These are phyloP conservation scores for Monoplex corrugatus DNA, from an alignment of 2,888 invertebrate species.

Conservation along the genomic window DNA sequence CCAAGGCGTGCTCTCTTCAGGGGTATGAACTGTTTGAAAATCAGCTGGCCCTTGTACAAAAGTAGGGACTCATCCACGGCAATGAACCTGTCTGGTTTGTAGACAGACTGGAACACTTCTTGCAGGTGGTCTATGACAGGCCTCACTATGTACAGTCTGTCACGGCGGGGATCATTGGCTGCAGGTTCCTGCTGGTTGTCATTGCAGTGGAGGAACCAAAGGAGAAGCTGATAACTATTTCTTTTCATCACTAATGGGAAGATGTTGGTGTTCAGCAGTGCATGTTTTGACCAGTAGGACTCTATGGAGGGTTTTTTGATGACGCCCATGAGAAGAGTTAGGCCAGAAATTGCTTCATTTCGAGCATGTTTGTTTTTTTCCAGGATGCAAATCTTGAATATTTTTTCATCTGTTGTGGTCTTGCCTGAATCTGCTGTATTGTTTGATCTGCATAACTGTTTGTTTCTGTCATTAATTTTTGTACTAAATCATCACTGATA, in stretches of 20 bases:
- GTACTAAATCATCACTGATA: conserved; percentile 15
- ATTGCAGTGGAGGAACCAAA: conserved; percentile 57
- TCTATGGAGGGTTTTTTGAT: background rate
- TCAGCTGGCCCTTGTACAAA: conserved; percentile 40
- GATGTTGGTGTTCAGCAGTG: background rate
- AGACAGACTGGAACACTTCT: conserved; percentile 47
- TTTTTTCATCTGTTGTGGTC: background rate
- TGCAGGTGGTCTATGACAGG: conserved; percentile 52
- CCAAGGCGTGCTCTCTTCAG: conserved; percentile 41
- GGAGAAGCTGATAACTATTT: conserved; percentile 42
- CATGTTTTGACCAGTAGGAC: background rate
- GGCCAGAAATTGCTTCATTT: conserved; percentile 44
- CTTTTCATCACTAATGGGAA: background rate
- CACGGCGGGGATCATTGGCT: conserved; percentile 41
- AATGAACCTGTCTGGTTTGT: conserved; percentile 13
- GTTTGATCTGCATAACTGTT: conserved; percentile 28
- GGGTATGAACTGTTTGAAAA: conserved; percentile 46
- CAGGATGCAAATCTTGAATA: conserved; percentile 19
- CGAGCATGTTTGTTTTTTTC: conserved; percentile 12
- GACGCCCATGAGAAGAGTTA: conserved; percentile 24
- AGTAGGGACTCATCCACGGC: conserved; percentile 28
- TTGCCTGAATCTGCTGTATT: background rate
- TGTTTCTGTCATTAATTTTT: conserved; percentile 13
- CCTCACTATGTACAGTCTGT: conserved; percentile 56
- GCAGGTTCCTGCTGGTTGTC: conserved; percentile 52